Evolutionary conservation across 2,113 vertebrate species (phyloP).

Genomic region (Propithecus coquereli): DNA sequence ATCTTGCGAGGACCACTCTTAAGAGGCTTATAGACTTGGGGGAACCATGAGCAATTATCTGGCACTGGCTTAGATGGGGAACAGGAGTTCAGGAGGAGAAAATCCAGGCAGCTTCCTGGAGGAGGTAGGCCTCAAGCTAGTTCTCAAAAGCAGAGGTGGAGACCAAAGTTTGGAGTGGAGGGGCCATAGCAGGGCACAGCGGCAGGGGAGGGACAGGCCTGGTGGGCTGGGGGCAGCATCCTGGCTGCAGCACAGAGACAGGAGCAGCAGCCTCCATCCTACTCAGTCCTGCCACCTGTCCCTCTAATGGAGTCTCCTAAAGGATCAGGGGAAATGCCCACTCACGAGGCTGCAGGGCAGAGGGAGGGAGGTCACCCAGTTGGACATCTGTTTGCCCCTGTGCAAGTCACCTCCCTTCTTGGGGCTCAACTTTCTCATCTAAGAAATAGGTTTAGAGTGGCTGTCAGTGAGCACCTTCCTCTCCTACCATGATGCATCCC

Average conservation of each 20-base stretch:
- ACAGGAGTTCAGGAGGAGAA: background rate
- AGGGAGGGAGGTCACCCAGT: background rate
- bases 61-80: background rate
- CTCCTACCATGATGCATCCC: background rate
- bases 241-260: background rate
- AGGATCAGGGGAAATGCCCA: background rate
- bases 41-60: background rate
- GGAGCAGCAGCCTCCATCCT: background rate
- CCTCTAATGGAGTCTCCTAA: background rate
- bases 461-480: background rate
- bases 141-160: background rate
- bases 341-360: background rate
- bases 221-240: background rate
- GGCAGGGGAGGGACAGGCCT: background rate
- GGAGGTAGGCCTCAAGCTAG: background rate
- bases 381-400: background rate
- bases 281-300: background rate
- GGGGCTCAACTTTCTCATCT: background rate
- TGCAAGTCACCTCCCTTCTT: background rate
- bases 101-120: conserved; percentile 6
- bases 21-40: background rate
- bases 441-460: background rate
- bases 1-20: background rate
- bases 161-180: background rate
- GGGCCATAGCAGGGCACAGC: background rate